Conservation (phyloP, 2,888 invertebrate species). For the Herminia tarsipennalis region DNA sequence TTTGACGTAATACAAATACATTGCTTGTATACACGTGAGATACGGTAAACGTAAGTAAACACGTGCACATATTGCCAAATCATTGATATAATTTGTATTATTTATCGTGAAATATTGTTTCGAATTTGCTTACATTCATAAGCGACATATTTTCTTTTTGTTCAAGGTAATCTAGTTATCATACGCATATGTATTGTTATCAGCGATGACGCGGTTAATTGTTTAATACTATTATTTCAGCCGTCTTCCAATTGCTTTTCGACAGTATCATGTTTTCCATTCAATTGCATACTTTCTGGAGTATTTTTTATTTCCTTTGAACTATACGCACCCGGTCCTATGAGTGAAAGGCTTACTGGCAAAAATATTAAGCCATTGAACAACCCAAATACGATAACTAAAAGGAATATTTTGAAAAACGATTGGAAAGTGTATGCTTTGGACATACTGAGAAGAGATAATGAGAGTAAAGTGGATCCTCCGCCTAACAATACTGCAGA, state of each 20-base stretch:
- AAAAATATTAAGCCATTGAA: conserved; percentile 91
- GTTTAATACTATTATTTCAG: conserved; percentile 24
- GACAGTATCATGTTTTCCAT: conserved; percentile 55
- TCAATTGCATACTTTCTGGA: conserved; percentile 69
- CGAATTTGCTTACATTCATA: no score
- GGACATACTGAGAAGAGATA: conserved; percentile 89
- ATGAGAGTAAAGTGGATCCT: conserved; percentile 90
- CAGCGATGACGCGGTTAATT: no score
- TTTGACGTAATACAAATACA: no score
- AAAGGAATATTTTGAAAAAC: conserved; percentile 91
- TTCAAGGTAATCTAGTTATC: neutral
- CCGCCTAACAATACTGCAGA: conserved; percentile 92
- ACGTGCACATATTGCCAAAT: no score
- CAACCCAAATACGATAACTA: conserved; percentile 91
- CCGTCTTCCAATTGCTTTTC: conserved; percentile 47
- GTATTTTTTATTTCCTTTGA: conserved; percentile 44
- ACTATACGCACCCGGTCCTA: conserved; percentile 88
- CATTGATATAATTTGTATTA: no score
- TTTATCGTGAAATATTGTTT: no score
- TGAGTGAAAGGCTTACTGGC: conserved; percentile 90
- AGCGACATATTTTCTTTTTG: neutral
- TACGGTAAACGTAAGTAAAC: no score
- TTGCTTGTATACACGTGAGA: no score
- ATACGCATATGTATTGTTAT: no score
- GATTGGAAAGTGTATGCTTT: conserved; percentile 91